Evolutionary conservation across 2,113 vertebrate species (phyloP).

Genomic region (Setophaga kirtlandii): DNA sequence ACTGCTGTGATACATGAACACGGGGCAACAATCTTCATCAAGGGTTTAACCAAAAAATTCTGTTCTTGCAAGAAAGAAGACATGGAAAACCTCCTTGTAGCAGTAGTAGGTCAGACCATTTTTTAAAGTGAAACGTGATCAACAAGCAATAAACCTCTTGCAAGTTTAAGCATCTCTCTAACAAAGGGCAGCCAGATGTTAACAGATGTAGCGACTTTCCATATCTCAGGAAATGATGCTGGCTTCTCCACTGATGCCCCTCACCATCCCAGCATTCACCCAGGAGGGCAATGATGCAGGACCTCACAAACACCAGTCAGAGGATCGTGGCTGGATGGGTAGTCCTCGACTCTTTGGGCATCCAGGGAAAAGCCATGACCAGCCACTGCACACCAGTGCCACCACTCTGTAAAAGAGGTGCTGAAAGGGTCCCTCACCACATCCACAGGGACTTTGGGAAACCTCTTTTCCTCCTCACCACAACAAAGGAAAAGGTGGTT

Average conservation of each 20-base stretch:
- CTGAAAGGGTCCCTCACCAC: background rate
- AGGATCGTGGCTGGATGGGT: fast-evolving
- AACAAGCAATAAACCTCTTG: background rate
- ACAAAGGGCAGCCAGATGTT: background rate
- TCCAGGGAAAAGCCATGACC: background rate
- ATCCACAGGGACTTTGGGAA: background rate
- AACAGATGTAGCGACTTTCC: background rate
- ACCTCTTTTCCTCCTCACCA: background rate
- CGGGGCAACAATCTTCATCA: background rate
- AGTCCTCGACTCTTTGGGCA: fast-evolving
- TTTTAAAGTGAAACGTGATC: fast-evolving
- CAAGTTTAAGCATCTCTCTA: background rate
- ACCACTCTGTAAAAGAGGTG: fast-evolving
- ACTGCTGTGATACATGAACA: background rate
- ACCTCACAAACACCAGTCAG: fast-evolving
- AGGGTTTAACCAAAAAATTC: background rate
- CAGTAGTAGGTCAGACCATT: background rate
- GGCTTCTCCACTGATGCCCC: fast-evolving
- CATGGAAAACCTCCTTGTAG: background rate
- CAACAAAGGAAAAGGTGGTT: background rate
- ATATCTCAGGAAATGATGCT: background rate
- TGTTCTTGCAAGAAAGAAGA: background rate
- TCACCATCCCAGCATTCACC: background rate
- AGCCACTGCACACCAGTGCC: background rate
- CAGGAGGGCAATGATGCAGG: fast-evolving